Percentiles rank a stretch among this genome's conserved stretches.
phyloP scores from a whole-genome alignment of 2,888 invertebrate species.

The Ormyrus nitidulus region DNA sequence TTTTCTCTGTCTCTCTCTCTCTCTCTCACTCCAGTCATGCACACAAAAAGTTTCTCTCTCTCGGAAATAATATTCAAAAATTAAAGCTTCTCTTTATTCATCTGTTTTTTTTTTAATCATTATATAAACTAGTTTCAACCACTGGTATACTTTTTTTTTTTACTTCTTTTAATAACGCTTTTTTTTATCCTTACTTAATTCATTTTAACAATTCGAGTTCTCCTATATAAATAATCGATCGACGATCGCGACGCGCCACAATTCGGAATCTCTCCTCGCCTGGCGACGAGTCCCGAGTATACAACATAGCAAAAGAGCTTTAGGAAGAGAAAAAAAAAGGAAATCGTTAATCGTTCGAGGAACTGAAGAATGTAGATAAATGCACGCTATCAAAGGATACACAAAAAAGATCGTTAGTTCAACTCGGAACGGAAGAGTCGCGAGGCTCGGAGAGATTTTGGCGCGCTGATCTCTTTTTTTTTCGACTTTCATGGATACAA shows the following conservation, averaged over 20 bases:
- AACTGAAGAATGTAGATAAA: constrained; percentile 56
- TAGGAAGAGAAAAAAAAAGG: too few relatives aligned
- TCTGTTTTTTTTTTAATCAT: constrained; percentile 45
- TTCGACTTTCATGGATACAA: constrained; percentile 52
- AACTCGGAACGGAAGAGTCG: not conserved
- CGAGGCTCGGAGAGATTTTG: constrained; percentile 44
- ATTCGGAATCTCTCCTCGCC: constrained; percentile 61
- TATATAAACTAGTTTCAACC: constrained; percentile 64
- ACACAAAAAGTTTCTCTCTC: constrained; percentile 29
- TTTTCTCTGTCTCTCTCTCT: not conserved
- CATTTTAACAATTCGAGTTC: constrained; percentile 53
- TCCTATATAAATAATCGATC: constrained; percentile 58
- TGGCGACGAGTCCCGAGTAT: not conserved
- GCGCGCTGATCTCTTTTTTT: constrained; percentile 16
- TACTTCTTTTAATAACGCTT: constrained; percentile 35
- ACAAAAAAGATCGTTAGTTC: not conserved
- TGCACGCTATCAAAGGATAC: constrained; percentile 36
- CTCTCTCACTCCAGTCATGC: constrained; percentile 29
- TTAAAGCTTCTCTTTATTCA: constrained; percentile 52
- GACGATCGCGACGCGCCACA: constrained; percentile 63
- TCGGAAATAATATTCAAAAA: constrained; percentile 54
- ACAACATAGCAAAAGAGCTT: too few relatives aligned
- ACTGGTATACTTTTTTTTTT: constrained; percentile 60
- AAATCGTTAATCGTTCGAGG: constrained; percentile 27
- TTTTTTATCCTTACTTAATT: constrained; percentile 38